Conservation (phyloP, 2,888 invertebrate genomes). For the Eupithecia abbreviata region DNA sequence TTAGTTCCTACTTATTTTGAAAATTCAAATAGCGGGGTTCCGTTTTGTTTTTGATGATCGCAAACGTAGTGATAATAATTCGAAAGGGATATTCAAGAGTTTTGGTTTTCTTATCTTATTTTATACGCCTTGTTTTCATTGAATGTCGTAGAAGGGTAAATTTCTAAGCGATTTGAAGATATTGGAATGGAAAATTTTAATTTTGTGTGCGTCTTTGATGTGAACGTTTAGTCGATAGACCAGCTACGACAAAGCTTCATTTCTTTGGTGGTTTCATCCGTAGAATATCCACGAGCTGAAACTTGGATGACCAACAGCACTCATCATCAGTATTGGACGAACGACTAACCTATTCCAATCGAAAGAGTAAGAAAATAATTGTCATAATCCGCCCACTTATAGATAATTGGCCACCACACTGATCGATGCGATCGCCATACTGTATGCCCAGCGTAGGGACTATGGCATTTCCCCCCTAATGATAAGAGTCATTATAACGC, state of each 20-base stretch:
- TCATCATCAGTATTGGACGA: no score
- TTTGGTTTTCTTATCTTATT: slow-evolving; percentile 17
- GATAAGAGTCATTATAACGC: no score
- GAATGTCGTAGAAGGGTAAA: background rate
- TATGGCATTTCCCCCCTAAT: no score
- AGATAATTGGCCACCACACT: no score
- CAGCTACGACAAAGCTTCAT: background rate
- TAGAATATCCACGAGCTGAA: background rate
- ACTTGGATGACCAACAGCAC: no score
- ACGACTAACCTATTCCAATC: no score
- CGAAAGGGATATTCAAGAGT: slow-evolving; percentile 22
- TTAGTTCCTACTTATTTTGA: slow-evolving; percentile 65
- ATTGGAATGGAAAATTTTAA: slow-evolving; percentile 7
- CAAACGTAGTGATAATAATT: slow-evolving; percentile 44
- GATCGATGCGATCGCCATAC: no score
- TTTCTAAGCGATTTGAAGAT: background rate
- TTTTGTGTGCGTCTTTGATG: background rate
- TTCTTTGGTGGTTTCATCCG: background rate
- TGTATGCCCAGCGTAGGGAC: no score
- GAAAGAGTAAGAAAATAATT: no score
- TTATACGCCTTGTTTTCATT: background rate
- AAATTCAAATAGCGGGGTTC: slow-evolving; percentile 35
- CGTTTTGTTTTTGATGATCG: slow-evolving; percentile 49
- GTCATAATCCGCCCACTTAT: no score
- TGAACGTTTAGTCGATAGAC: background rate